Percentiles rank a stretch among this genome's conserved stretches.
Conservation (phyloP, 2,797 vertebrate genomes). For the Eulemur mongoz region DNA sequence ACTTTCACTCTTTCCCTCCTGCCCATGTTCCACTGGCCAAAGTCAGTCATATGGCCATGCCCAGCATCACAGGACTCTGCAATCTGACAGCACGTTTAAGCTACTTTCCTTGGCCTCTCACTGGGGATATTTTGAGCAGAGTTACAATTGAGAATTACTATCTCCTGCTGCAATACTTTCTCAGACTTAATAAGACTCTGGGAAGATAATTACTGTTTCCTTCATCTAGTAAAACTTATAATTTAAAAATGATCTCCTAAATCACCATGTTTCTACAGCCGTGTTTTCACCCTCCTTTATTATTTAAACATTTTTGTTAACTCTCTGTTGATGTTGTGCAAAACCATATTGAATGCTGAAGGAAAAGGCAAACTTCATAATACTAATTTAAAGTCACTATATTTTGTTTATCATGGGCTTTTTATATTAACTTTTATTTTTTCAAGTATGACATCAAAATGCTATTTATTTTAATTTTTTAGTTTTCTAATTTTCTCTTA, state of each 20-base stretch:
- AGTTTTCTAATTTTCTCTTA: not conserved
- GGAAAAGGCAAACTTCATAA: not conserved
- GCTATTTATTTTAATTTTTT: not conserved
- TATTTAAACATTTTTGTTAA: not conserved
- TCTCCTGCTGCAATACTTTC: not conserved
- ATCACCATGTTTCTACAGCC: not conserved
- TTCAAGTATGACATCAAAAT: not conserved
- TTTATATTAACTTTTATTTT: not conserved
- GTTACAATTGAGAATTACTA: not conserved
- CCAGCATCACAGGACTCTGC: accelerated
- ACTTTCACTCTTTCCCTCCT: not conserved
- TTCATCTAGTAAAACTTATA: not conserved
- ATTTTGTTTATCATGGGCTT: not conserved
- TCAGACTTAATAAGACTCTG: not conserved
- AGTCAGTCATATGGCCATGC: not conserved
- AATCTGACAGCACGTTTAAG: not conserved
- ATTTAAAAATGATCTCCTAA: slow-evolving; percentile 39
- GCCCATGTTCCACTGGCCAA: not conserved
- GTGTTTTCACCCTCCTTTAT: not conserved
- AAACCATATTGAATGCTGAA: not conserved
- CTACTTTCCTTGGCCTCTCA: not conserved
- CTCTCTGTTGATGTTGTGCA: not conserved
- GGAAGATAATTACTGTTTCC: not conserved
- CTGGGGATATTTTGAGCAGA: not conserved
- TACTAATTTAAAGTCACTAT: not conserved